These are phyloP conservation scores for Equus przewalskii DNA, from an alignment of 2,113 vertebrate species.

Conservation along the genomic window DNA sequence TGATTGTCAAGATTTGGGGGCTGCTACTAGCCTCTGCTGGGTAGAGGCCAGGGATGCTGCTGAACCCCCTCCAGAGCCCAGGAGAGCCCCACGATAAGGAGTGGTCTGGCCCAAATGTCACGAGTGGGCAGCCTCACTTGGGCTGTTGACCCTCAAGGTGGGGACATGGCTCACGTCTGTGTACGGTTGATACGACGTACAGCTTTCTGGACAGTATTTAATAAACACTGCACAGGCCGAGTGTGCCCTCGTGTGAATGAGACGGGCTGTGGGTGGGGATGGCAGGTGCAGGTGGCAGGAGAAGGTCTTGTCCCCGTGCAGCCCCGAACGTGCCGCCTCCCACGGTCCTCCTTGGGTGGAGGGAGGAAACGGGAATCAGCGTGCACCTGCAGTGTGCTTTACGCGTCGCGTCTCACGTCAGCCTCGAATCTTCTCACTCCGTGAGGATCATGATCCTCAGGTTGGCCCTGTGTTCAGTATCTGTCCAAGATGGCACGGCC, in stretches of 20 bases:
- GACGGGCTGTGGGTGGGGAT: neutral
- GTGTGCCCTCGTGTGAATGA: neutral
- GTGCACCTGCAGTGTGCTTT: rapidly evolving
- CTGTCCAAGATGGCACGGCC: neutral
- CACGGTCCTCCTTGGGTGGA: too few species aligned
- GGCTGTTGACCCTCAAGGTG: rapidly evolving
- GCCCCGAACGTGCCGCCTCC: rapidly evolving
- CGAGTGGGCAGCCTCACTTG: neutral
- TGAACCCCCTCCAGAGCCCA: neutral
- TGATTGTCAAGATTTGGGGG: neutral
- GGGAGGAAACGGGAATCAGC: neutral
- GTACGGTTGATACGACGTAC: rapidly evolving
- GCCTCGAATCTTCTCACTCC: neutral
- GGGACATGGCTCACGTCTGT: rapidly evolving
- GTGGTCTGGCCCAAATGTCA: rapidly evolving
- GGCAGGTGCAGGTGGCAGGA: neutral
- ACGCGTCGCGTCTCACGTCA: rapidly evolving
- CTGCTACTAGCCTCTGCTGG: rapidly evolving
- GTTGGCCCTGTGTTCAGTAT: rapidly evolving
- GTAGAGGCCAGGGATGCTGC: too few species aligned
- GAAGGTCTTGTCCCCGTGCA: neutral
- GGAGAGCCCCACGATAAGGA: too few species aligned
- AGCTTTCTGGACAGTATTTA: neutral
- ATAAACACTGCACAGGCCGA: neutral
- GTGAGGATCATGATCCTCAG: rapidly evolving